These are phyloP conservation scores for Lucilia sericata DNA, from an alignment of 1,140 invertebrate species.

Conservation along the genomic window DNA sequence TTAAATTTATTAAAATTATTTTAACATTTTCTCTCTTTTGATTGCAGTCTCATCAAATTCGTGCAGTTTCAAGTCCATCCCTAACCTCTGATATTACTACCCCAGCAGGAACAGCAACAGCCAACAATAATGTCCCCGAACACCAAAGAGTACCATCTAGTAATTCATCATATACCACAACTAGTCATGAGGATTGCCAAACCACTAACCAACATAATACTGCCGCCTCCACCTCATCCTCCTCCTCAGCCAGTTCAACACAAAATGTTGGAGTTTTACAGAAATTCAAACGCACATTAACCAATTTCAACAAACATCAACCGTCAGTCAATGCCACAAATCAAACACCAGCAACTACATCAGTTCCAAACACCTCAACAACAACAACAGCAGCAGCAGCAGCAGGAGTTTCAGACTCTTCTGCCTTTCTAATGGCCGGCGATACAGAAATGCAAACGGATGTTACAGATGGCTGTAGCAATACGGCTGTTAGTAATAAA, in stretches of 20 bases:
- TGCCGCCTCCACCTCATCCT: background rate
- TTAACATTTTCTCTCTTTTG: background rate
- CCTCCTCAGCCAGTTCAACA: slow-evolving; percentile 16
- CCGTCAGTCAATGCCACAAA: slow-evolving; percentile 61
- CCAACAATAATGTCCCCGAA: background rate
- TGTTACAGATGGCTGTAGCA: slow-evolving; percentile 1
- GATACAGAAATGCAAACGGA: slow-evolving; percentile 35
- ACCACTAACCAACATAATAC: slow-evolving; percentile 23
- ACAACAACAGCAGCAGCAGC: background rate
- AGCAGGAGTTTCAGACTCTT: slow-evolving; percentile 8
- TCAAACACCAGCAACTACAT: slow-evolving; percentile 53
- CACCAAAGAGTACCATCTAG: slow-evolving; percentile 44
- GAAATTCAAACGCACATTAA: slow-evolving; percentile 79
- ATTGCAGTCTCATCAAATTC: slow-evolving; percentile 62
- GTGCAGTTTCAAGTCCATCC: slow-evolving; percentile 65
- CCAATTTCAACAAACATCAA: slow-evolving; percentile 60
- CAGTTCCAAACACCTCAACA: background rate
- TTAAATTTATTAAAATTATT: background rate
- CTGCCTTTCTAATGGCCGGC: slow-evolving; percentile 15
- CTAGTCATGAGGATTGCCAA: slow-evolving; percentile 34
- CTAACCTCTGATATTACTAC: slow-evolving; percentile 47
- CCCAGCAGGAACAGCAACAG: background rate
- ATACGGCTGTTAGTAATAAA: slow-evolving; percentile 45
- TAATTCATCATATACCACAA: slow-evolving; percentile 31
- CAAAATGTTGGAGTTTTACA: slow-evolving; percentile 71